phyloP scores from a whole-genome alignment of 2,888 invertebrate species.

The Imbricaverruca yamaguchii region DNA sequence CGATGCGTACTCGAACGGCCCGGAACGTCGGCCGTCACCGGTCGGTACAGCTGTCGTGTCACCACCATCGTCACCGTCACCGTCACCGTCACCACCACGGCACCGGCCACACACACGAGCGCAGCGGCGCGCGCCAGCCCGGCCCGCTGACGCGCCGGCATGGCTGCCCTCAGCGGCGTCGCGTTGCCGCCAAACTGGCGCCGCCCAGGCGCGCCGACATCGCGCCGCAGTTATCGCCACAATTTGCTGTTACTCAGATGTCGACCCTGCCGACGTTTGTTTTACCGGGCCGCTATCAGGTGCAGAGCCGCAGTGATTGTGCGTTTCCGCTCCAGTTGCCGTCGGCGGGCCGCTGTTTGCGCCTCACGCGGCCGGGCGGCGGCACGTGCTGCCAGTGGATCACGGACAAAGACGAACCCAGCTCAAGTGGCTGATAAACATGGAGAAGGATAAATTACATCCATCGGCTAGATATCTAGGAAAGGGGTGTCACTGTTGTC shows the following conservation, averaged over 20 bases:
- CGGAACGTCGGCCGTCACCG: neutral
- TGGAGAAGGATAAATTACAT: no score
- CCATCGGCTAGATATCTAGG: no score
- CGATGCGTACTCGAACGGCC: neutral
- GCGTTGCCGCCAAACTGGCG: neutral
- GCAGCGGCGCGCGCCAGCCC: no score
- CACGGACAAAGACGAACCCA: no score
- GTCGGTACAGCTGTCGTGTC: neutral
- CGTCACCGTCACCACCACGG: neutral
- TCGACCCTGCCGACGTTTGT: neutral
- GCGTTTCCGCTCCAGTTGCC: conserved; percentile 12
- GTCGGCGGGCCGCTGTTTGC: neutral
- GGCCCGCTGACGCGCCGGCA: no score
- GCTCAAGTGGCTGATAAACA: no score
- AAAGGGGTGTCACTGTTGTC: no score
- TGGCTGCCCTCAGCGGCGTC: neutral
- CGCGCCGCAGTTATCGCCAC: neutral
- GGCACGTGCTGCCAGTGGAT: conserved; percentile 1
- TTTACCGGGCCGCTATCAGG: neutral
- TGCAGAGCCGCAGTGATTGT: neutral
- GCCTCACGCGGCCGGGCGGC: neutral
- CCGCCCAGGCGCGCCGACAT: neutral
- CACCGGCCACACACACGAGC: neutral
- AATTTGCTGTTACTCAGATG: conserved; percentile 4
- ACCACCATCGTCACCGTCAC: neutral